Evolutionary conservation across 2,888 invertebrate genomes (phyloP).

Genomic region (Plagodis dolabraria): DNA sequence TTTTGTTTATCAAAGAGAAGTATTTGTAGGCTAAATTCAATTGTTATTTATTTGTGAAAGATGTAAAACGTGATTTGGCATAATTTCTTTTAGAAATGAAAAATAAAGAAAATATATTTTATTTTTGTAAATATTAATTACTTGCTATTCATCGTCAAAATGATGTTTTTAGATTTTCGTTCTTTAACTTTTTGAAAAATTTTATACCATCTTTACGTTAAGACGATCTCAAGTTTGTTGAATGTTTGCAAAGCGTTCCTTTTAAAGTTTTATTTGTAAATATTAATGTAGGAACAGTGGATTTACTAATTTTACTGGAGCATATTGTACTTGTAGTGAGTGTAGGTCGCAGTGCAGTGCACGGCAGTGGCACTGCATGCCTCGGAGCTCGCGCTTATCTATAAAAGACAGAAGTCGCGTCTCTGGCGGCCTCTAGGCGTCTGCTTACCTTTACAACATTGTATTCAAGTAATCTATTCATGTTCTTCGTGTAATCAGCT

Average conservation of each 20-base stretch:
- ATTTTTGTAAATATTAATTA: constrained; percentile 70
- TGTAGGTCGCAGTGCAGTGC: constrained; percentile 49
- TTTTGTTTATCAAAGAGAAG: constrained; percentile 83
- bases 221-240: constrained; percentile 85
- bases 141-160: constrained; percentile 52
- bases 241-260: constrained; percentile 85
- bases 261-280: constrained; percentile 85
- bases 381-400: constrained; percentile 6
- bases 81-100: constrained; percentile 64
- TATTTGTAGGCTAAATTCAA: constrained; percentile 83
- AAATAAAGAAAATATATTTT: constrained; percentile 37
- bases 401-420: constrained; percentile 60
- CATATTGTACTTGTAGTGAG: constrained; percentile 60
- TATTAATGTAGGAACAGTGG: constrained; percentile 81
- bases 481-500: constrained; percentile 81
- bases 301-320: constrained; percentile 78
- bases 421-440: constrained; percentile 46
- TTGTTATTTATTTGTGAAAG: constrained; percentile 83
- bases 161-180: constrained; percentile 73
- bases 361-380: not conserved
- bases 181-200: constrained; percentile 75
- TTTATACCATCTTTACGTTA: constrained; percentile 83
- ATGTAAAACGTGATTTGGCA: constrained; percentile 78
- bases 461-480: constrained; percentile 75
- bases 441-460: constrained; percentile 54